Conservation (phyloP, 2,113 vertebrate species). For the Cranoglanis bouderius region DNA sequence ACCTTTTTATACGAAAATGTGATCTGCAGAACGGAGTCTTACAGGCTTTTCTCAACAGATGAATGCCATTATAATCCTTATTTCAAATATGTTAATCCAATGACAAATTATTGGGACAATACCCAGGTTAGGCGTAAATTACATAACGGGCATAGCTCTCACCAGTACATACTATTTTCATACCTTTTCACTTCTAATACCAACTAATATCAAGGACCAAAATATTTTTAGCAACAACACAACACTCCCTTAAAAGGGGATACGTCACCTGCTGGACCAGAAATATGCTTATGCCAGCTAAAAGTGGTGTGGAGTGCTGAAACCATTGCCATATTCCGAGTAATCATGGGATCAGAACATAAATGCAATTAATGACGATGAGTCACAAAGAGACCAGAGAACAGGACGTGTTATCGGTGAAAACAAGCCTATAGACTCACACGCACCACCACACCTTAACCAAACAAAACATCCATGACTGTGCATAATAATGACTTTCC, state of each 20-base stretch:
- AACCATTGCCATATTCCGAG: not conserved
- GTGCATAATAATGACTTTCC: not conserved
- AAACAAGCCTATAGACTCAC: slow-evolving; percentile 34
- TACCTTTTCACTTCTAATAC: not conserved
- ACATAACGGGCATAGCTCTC: not conserved
- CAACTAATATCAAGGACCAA: not conserved
- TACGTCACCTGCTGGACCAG: not conserved
- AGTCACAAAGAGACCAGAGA: slow-evolving; percentile 28
- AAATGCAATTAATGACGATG: not conserved
- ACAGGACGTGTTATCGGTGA: slow-evolving; percentile 43
- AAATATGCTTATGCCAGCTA: not conserved
- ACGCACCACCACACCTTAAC: slow-evolving; percentile 45
- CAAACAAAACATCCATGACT: slow-evolving; percentile 42
- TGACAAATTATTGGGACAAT: not conserved
- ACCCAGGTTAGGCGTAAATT: not conserved
- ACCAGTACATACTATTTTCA: not conserved
- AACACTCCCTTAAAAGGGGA: not conserved
- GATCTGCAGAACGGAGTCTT: not conserved
- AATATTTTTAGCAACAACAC: not conserved
- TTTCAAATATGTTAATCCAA: not conserved
- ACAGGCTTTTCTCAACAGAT: not conserved
- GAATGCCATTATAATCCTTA: not conserved
- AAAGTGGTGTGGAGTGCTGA: not conserved
- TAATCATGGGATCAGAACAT: not conserved
- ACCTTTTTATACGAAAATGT: not conserved